Conservation (phyloP, 2,888 invertebrate genomes). For the Andrena haemorrhoa region DNA sequence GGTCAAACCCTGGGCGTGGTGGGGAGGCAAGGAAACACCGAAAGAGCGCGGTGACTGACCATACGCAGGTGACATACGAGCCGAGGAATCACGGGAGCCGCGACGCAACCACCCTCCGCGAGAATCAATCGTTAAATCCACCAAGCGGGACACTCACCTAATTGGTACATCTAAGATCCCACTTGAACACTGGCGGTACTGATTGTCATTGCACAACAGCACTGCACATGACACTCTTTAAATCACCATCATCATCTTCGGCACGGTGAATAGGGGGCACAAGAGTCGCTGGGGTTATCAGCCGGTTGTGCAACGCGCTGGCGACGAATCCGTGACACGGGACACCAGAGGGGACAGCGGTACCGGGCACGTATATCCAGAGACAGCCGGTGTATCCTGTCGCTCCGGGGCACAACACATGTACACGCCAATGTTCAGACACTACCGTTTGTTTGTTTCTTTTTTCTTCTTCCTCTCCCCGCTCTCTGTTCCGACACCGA, state of each 20-base stretch:
- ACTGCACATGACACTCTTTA: constrained; percentile 78
- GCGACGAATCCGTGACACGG: constrained; percentile 22
- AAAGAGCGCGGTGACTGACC: constrained; percentile 53
- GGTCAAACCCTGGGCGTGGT: constrained; percentile 73
- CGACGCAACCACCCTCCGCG: not conserved
- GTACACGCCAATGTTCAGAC: constrained; percentile 48
- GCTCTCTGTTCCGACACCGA: not conserved
- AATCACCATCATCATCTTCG: constrained; percentile 65
- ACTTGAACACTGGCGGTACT: constrained; percentile 72
- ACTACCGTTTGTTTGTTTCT: constrained; percentile 11
- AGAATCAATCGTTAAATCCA: not conserved
- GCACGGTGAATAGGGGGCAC: constrained; percentile 41
- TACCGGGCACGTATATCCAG: constrained; percentile 51
- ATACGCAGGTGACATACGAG: not conserved
- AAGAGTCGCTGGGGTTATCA: constrained; percentile 15
- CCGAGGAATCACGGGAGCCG: not conserved
- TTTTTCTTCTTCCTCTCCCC: constrained; percentile 2
- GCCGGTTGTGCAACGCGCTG: constrained; percentile 24
- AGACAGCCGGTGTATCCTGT: constrained; percentile 50
- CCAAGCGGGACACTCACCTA: constrained; percentile 75
- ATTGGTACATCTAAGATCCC: constrained; percentile 83
- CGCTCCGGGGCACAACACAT: constrained; percentile 46
- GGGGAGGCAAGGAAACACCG: constrained; percentile 59
- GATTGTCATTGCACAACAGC: constrained; percentile 81
- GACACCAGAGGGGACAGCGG: not conserved